Evolutionary conservation across 2,888 invertebrate genomes (phyloP).

Genomic region (Hoplodrina ambigua): DNA sequence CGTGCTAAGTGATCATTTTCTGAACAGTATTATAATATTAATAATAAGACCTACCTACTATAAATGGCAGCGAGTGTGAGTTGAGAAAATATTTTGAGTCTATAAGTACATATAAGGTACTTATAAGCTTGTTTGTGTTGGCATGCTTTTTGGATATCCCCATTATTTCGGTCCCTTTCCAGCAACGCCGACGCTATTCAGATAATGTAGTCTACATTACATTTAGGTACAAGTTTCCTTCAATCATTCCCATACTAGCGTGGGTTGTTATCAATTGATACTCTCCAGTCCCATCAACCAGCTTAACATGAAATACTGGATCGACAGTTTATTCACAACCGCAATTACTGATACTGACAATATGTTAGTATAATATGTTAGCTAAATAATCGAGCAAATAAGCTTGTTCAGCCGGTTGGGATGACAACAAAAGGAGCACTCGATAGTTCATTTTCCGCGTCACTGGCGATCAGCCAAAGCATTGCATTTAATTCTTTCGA

Average conservation of each 20-base stretch:
- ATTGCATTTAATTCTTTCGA: slow-evolving; percentile 72
- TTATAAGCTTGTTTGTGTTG: slow-evolving; percentile 11
- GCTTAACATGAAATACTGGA: slow-evolving; percentile 39
- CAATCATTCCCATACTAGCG: slow-evolving; percentile 30
- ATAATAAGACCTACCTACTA: slow-evolving; percentile 22
- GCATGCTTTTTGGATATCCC: slow-evolving; percentile 6
- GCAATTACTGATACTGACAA: slow-evolving; percentile 37
- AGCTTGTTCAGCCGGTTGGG: slow-evolving; percentile 60
- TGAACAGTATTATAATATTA: slow-evolving; percentile 23
- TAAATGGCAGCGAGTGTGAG: slow-evolving; percentile 19
- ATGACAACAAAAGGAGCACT: slow-evolving; percentile 76
- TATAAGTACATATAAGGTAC: slow-evolving; percentile 7
- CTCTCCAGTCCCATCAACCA: slow-evolving; percentile 26
- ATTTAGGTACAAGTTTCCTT: slow-evolving; percentile 35
- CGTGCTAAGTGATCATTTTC: slow-evolving; percentile 48
- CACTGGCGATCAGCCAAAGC: slow-evolving; percentile 74
- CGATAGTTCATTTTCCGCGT: slow-evolving; percentile 81
- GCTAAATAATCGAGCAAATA: slow-evolving; percentile 56
- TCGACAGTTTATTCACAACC: slow-evolving; percentile 30
- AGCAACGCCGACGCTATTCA: slow-evolving; percentile 2
- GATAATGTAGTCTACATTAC: slow-evolving; percentile 20
- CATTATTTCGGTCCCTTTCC: background rate
- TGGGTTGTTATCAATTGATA: slow-evolving; percentile 38
- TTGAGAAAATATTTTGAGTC: slow-evolving; percentile 9
- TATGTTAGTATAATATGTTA: slow-evolving; percentile 32